Evolutionary conservation across 2,888 invertebrate genomes (phyloP).

Genomic region (Eilema griseolum): DNA sequence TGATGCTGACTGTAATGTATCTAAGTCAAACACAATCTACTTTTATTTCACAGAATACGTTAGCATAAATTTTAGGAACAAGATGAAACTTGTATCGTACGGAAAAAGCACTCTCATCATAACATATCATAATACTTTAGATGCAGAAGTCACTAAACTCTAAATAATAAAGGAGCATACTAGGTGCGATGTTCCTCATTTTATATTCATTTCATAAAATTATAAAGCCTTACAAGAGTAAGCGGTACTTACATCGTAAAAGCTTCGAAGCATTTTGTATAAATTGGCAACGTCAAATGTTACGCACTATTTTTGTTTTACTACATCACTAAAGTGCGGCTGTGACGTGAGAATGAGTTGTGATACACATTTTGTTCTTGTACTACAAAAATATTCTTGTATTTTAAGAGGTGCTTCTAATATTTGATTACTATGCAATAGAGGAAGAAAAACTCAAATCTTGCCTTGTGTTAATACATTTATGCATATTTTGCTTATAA

Average conservation of each 20-base stretch:
- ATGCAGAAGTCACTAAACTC: conserved; percentile 8
- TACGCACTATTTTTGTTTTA: conserved; percentile 50
- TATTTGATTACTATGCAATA: neutral
- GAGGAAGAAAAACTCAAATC: neutral
- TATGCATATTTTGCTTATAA: neutral
- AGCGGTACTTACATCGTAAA: conserved; percentile 30
- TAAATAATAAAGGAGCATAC: conserved; percentile 5
- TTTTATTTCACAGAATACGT: neutral
- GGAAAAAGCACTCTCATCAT: conserved; percentile 1
- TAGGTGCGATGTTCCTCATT: conserved; percentile 4
- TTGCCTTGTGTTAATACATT: neutral
- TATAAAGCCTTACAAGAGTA: conserved; percentile 13
- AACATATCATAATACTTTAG: neutral
- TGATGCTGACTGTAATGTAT: too few relatives aligned
- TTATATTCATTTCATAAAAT: conserved; percentile 10
- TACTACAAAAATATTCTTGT: neutral
- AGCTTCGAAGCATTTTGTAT: conserved; percentile 20
- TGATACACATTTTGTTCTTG: conserved; percentile 3
- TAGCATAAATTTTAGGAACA: neutral
- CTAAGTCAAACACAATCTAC: neutral
- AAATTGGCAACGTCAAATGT: conserved; percentile 34
- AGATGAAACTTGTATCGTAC: neutral
- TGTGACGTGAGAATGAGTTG: conserved; percentile 30
- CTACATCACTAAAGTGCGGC: conserved; percentile 26
- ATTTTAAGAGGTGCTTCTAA: neutral